These are phyloP conservation scores for Mesembrinibis cayennensis DNA, from an alignment of 2,113 vertebrate genomes.

Conservation along the genomic window DNA sequence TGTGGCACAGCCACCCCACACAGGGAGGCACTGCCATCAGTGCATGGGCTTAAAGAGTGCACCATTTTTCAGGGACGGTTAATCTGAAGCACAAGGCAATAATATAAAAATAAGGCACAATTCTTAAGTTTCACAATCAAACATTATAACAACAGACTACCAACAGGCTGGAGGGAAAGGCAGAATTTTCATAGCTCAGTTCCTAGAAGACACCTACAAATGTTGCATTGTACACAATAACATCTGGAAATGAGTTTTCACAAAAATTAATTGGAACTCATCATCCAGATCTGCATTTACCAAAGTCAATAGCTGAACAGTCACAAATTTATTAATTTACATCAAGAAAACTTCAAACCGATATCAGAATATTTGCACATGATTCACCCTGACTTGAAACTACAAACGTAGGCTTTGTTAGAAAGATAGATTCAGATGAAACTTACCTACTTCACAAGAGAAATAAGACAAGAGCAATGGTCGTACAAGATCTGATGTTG, in stretches of 20 bases:
- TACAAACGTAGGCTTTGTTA: not conserved
- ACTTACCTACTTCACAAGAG: constrained; percentile 41
- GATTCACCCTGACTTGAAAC: not conserved
- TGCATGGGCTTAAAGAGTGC: not conserved
- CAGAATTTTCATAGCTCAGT: not conserved
- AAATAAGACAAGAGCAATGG: not conserved
- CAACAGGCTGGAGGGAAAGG: not conserved
- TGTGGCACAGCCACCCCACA: not conserved
- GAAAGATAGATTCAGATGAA: not conserved
- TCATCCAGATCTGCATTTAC: not conserved
- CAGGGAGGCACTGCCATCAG: not conserved
- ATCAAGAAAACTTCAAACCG: not conserved
- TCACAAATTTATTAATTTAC: not conserved
- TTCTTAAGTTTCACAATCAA: accelerated
- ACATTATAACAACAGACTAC: accelerated
- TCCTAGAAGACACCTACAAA: not conserved
- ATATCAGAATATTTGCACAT: not conserved
- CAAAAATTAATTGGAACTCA: not conserved
- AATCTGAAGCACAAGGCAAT: not conserved
- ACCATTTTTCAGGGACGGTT: not conserved
- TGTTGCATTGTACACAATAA: accelerated
- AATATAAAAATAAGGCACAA: not conserved
- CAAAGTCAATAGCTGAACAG: not conserved
- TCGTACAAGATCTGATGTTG: accelerated
- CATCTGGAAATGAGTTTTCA: not conserved